Base-by-base conservation (phyloP, 2,888 invertebrate genomes). In the Sphecodes monilicornis region DNA sequence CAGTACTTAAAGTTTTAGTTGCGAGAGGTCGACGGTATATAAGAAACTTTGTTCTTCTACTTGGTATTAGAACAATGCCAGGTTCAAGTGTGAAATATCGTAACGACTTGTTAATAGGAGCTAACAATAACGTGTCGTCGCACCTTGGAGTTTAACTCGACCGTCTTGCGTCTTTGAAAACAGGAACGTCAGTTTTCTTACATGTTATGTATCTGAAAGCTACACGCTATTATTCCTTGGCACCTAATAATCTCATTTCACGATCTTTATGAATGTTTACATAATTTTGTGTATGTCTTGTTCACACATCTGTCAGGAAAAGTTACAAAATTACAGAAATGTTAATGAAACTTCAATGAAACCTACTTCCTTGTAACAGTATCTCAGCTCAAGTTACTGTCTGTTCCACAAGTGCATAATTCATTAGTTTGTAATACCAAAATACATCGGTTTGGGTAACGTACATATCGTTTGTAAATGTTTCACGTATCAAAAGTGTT, bases 51-150 rank as follows among this genome's bases (percentile, higher is more conserved):
- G 80, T 79, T 77, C 66, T 54, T 71, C 54, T 46, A 43, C 36
- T 36, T 74, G 68, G 66, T 87, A 54, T 77, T 77, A 85, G 80
- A 82, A 87, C 82, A 82, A 85, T 80, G 57, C 36, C n/a, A 76
- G 46, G 69, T 72, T 71, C 46, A 78, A 90, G 94, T 94, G 94
- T 91, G 94, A 94, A 94, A 94, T 94, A 91, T 94, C 93, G 94
- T 94, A 94, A 94, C 92, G 92, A 93, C 90, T 92, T 93, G 94
- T 93, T 94, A 94, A 94, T 92, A 91, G 91, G 91, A 89, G 86
- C 86, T 90, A 89, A 90, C 84, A 85, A 84, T 85, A 76, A 72
- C 73, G 32, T 81, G 81, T 76, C 85, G 85, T 85, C 85, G 85
- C 76, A 85, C 78, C 86, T 81, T 60, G 69, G 43, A 88, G 88